Conservation (phyloP, 1,140 invertebrate genomes). For the Ips nitidus region DNA sequence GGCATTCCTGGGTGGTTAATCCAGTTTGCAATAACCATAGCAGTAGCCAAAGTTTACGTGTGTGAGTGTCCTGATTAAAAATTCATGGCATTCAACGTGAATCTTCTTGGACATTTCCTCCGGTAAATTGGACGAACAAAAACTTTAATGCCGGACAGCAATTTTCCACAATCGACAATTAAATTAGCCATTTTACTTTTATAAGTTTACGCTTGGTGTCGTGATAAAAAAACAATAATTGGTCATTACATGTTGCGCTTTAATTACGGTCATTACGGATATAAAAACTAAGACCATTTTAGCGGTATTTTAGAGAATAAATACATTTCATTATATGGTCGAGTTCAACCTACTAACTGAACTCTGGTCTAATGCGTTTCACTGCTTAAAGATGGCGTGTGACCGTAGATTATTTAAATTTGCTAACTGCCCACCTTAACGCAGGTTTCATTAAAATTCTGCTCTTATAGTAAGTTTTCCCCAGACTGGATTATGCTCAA, state of each 20-base stretch:
- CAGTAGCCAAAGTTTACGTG: too few species aligned
- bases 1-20: too few species aligned
- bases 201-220: conserved; percentile 28
- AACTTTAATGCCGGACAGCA: conserved; percentile 27
- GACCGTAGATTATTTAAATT: too few species aligned
- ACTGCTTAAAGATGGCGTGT: conserved; percentile 37
- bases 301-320: conserved; percentile 47
- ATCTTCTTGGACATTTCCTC: too few species aligned
- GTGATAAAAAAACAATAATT: conserved; percentile 40
- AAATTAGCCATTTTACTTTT: conserved; percentile 34
- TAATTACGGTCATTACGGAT: conserved; percentile 42
- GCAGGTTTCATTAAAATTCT: too few species aligned
- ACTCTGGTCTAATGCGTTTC: conserved; percentile 41
- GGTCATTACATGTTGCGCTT: conserved; percentile 43
- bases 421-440: too few species aligned
- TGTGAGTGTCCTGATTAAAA: too few species aligned
- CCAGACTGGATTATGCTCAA: too few species aligned
- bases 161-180: conserved; percentile 37
- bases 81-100: too few species aligned
- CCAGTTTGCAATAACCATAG: too few species aligned
- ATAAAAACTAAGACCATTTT: conserved; percentile 46
- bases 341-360: conserved; percentile 42
- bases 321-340: conserved; percentile 47
- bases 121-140: conserved; percentile 5
- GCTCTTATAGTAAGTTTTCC: too few species aligned